phyloP scores from a whole-genome alignment of 2,888 invertebrate genomes.

The Erebia ligea region DNA sequence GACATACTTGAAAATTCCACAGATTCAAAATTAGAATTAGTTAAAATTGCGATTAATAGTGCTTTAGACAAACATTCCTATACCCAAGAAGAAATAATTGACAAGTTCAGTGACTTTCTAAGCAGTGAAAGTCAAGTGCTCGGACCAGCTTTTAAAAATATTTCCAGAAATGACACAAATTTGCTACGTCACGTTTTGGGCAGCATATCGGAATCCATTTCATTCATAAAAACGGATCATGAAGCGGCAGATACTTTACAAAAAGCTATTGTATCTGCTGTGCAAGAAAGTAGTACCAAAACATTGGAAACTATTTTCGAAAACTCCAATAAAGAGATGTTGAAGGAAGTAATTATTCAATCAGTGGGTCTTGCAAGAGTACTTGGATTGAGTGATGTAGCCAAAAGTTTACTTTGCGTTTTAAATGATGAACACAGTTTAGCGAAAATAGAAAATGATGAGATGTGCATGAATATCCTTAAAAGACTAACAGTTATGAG shows the following conservation, averaged over 20 bases:
- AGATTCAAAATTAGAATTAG: conserved; percentile 85
- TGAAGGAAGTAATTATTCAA: conserved; percentile 82
- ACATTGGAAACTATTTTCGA: conserved; percentile 81
- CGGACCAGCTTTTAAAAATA: conserved; percentile 86
- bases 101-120: conserved; percentile 85
- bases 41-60: conserved; percentile 82
- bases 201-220: conserved; percentile 84
- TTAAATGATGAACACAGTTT: conserved; percentile 82
- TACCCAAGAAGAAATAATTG: conserved; percentile 83
- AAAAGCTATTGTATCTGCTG: conserved; percentile 86
- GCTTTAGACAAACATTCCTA: conserved; percentile 72
- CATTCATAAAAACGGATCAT: conserved; percentile 84
- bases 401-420: conserved; percentile 79
- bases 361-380: conserved; percentile 88
- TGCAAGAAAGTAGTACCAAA: conserved; percentile 84
- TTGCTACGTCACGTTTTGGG: conserved; percentile 84
- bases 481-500: conserved; percentile 88
- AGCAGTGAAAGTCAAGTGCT: conserved; percentile 84
- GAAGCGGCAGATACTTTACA: conserved; percentile 86
- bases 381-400: conserved; percentile 86
- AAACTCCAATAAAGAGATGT: conserved; percentile 70
- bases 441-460: conserved; percentile 81
- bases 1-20: conserved; percentile 78
- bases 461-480: conserved; percentile 85
- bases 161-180: conserved; percentile 84